A percentile compares a stretch with the other conserved stretches of the same genome.
These are phyloP conservation scores for Petrophora chlorosata DNA, from an alignment of 2,888 invertebrate species.

Conservation along the genomic window DNA sequence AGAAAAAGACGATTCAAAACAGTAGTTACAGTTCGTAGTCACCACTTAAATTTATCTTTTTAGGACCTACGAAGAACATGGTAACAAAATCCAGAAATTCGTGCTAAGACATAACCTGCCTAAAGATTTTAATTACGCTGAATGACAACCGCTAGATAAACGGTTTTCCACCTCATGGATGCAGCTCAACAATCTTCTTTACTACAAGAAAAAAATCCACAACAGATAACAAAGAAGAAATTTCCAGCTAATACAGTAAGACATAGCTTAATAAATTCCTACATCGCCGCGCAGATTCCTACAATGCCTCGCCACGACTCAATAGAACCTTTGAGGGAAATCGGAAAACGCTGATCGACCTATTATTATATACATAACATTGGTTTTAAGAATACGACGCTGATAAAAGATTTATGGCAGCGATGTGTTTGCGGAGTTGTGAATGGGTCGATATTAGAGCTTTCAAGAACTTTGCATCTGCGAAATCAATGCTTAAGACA, in stretches of 20 bases:
- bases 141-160: neutral
- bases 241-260: conserved; percentile 19
- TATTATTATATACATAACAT: conserved; percentile 23
- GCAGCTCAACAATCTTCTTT: neutral
- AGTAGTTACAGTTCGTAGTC: too few species aligned
- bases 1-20: too few species aligned
- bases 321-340: conserved; percentile 41
- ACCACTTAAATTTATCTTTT: too few species aligned
- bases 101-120: too few species aligned
- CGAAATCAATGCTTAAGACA: neutral
- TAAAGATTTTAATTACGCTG: too few species aligned
- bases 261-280: conserved; percentile 34
- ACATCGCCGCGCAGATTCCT: conserved; percentile 34
- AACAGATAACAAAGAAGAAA: conserved; percentile 18
- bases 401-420: conserved; percentile 19
- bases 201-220: neutral
- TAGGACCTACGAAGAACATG: too few species aligned
- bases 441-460: too few species aligned
- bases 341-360: conserved; percentile 36
- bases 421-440: conserved; percentile 7
- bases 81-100: too few species aligned
- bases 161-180: too few species aligned
- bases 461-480: neutral
- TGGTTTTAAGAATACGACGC: conserved; percentile 16
- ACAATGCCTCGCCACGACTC: conserved; percentile 39